phyloP scores from a whole-genome alignment of 2,113 vertebrate species.

The Promerops cafer region DNA sequence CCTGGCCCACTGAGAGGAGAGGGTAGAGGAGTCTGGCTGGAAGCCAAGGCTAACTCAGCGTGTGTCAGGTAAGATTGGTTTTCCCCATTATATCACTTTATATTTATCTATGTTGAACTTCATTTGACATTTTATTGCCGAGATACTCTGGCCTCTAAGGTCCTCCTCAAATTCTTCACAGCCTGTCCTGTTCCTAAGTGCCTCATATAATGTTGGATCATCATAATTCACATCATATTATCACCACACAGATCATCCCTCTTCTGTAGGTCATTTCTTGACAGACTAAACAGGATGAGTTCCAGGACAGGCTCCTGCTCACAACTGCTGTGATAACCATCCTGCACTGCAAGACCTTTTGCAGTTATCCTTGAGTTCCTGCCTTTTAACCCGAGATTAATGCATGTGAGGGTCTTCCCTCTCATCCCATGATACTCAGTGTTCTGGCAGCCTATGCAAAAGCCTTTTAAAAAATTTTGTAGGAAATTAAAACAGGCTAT shows the following conservation, averaged over 20 bases:
- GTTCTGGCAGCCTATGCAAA: neutral
- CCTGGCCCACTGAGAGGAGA: neutral
- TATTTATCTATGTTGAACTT: neutral
- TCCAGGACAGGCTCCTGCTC: neutral
- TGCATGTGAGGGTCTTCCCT: neutral
- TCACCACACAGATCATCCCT: neutral
- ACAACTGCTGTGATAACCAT: neutral
- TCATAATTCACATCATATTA: neutral
- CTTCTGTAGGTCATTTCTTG: neutral
- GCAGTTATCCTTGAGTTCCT: neutral
- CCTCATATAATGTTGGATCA: neutral
- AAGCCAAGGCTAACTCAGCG: neutral
- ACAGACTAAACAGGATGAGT: neutral
- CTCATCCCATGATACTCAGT: neutral
- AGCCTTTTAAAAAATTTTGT: neutral
- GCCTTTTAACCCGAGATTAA: neutral
- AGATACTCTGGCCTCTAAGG: neutral
- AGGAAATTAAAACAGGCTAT: neutral
- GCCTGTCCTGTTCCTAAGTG: neutral
- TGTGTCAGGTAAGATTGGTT: neutral
- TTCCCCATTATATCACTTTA: neutral
- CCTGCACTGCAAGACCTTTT: neutral
- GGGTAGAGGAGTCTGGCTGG: neutral
- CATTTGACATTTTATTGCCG: neutral
- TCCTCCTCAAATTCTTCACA: neutral